A percentile compares a stretch with the other conserved stretches of the same genome.
Evolutionary conservation across 1,140 invertebrate species (phyloP).

Genomic region (Pectinophora gossypiella): DNA sequence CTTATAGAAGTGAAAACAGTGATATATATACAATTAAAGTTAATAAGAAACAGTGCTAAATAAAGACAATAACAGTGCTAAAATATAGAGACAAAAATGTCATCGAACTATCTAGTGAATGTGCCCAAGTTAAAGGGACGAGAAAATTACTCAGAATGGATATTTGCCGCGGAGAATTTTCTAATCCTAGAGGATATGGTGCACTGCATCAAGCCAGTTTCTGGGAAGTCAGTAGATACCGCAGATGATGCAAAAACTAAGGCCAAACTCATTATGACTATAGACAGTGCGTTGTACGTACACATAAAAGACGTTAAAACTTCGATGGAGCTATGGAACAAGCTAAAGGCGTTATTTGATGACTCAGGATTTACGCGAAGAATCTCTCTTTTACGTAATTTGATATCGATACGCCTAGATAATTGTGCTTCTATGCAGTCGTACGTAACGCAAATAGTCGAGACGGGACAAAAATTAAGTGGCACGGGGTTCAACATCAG

Average conservation of each 20-base stretch:
- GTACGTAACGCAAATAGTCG: conserved; percentile 24
- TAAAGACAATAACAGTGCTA: too few species aligned
- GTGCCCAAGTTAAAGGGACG: background rate
- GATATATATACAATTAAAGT: too few species aligned
- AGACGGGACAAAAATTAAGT: conserved; percentile 22
- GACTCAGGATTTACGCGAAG: conserved; percentile 27
- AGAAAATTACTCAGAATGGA: conserved; percentile 2
- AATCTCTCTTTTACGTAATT: conserved; percentile 28
- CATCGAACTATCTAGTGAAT: too few species aligned
- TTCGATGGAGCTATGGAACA: conserved; percentile 35
- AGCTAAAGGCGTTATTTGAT: conserved; percentile 26
- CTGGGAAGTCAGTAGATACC: conserved; percentile 4
- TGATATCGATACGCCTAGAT: conserved; percentile 31
- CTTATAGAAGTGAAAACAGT: too few species aligned
- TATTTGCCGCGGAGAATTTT: conserved; percentile 7
- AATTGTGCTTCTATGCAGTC: conserved; percentile 22
- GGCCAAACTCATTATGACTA: conserved; percentile 4
- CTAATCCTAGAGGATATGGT: conserved; percentile 15
- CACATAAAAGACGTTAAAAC: conserved; percentile 24
- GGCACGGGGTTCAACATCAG: conserved; percentile 24
- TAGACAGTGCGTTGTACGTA: conserved; percentile 17
- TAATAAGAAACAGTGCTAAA: too few species aligned
- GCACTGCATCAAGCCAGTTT: conserved; percentile 13
- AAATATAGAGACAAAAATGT: too few species aligned
- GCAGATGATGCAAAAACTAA: background rate